Conservation (phyloP, 2,888 invertebrate species). For the Platerodrilus igneus region DNA sequence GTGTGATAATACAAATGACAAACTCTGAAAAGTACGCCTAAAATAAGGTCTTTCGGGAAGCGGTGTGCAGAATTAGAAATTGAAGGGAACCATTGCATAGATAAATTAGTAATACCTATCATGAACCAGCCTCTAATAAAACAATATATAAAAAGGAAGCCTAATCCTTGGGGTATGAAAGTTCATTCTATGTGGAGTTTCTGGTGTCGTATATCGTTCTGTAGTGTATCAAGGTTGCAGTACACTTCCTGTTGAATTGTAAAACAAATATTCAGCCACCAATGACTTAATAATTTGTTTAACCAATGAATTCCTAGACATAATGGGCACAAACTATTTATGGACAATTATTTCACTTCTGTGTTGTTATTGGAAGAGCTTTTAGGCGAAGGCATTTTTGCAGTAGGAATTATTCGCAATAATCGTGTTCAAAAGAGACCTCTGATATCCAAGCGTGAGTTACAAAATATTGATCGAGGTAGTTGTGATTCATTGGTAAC, state of each 20-base stretch:
- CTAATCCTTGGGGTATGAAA: slow-evolving; percentile 19
- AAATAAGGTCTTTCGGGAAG: slow-evolving; percentile 23
- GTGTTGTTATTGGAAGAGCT: slow-evolving; percentile 5
- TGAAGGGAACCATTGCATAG: slow-evolving; percentile 21
- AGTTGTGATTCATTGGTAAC: slow-evolving; percentile 1
- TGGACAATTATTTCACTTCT: slow-evolving; percentile 13
- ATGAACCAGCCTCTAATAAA: slow-evolving; percentile 19
- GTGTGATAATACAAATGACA: slow-evolving; percentile 16
- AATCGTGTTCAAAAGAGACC: slow-evolving; percentile 6
- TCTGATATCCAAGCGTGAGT: slow-evolving; percentile 1
- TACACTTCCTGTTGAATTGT: slow-evolving; percentile 10
- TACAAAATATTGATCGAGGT: slow-evolving; percentile 8
- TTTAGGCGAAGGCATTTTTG: too few species aligned
- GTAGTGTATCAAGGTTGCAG: slow-evolving; percentile 20
- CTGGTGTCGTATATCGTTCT: slow-evolving; percentile 22
- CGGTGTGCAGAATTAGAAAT: slow-evolving; percentile 20
- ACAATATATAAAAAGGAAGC: slow-evolving; percentile 20
- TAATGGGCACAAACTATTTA: slow-evolving; percentile 15
- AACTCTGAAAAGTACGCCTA: slow-evolving; percentile 23
- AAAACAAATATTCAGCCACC: slow-evolving; percentile 15
- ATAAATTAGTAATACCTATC: slow-evolving; percentile 20
- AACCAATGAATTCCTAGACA: slow-evolving; percentile 10
- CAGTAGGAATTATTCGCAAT: too few species aligned
- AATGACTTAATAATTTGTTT: slow-evolving; percentile 11
- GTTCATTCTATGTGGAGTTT: slow-evolving; percentile 23